Conservation (phyloP, 2,888 invertebrate genomes). For the Hemaris fuciformis region DNA sequence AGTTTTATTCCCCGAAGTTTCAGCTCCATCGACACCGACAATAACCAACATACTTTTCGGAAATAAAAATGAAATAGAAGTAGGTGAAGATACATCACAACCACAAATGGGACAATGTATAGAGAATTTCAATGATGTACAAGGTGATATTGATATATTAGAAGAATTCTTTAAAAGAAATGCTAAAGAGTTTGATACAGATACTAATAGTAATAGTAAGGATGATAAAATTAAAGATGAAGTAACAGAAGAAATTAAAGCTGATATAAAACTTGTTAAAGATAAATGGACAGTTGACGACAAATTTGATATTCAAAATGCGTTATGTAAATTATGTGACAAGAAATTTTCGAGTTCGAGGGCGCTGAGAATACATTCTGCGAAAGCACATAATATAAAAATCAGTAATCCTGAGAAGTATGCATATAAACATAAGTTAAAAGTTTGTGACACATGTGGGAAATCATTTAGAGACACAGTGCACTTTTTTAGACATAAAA, state of each 20-base stretch:
- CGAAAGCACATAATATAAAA: constrained; percentile 41
- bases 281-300: constrained; percentile 15
- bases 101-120: constrained; percentile 25
- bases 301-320: constrained; percentile 45
- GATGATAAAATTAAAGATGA: not conserved
- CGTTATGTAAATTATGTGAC: constrained; percentile 53
- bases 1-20: constrained; percentile 32
- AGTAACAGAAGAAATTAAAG: too few relatives aligned
- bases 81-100: constrained; percentile 16
- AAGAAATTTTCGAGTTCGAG: constrained; percentile 36
- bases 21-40: constrained; percentile 56
- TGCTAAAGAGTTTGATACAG: constrained; percentile 14
- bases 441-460: constrained; percentile 51
- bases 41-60: constrained; percentile 67
- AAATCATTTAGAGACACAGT: constrained; percentile 24
- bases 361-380: constrained; percentile 49
- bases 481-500: constrained; percentile 43
- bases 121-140: constrained; percentile 31
- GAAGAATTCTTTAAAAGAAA: constrained; percentile 45
- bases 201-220: constrained; percentile 11
- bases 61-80: constrained; percentile 31
- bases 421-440: constrained; percentile 16
- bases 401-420: constrained; percentile 30
- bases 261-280: not conserved
- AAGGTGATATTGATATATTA: constrained; percentile 38